Evolutionary conservation across 2,797 vertebrate species (phyloP), one percentile per base, ranked within the genome.

Genomic region (Eospalax fontanierii): DNA sequence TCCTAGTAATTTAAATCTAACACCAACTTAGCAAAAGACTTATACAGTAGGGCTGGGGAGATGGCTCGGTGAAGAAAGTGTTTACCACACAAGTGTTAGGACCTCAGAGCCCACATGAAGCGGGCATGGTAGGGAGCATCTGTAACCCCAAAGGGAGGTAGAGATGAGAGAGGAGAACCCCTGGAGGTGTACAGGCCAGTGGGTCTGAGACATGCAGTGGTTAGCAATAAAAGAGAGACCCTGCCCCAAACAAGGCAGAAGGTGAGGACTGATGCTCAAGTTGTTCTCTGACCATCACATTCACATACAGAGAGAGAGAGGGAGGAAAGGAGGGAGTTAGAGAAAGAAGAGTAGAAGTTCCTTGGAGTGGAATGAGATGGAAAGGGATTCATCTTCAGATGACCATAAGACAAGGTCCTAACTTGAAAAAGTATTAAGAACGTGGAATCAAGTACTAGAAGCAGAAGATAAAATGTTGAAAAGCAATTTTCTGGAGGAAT

Each of bases 1-100:
- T 81, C 10, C 28, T 68, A 68, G 68, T 76, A 30, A 81, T 84
- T 61, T 85, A 96, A 54, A 73, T 9, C 26, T 76, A 84, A 87
- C 14, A 65, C 59, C 38, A 8, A 15, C 19, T 75, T 63, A 93
- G 59, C 18, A 18, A 87, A 54, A 91, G 87, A 83, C 87, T 28
- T 61, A 33, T 86, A 38, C 50, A 78, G 30, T n/a, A 59, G 33
- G 81, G 30, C 2, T 46, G 30, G 30, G 22, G 28, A 35, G 19
- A 3, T 68, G 33, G 50, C 68, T 54, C 33, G 35, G 7, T 26
- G 65, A 35, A 4, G 14, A 46, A 66, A 66, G 30, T n/a, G 16
- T 75, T 74, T 63, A 40, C 40, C 21, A 22, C 19, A n/a, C 40
- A 66, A 66, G 15, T 40, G 15, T 66, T 65, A 83, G 22, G 0